Evolutionary conservation across 1,140 invertebrate genomes (phyloP), one percentile per base, ranked within the genome.

Genomic region (Drosophila lacteicornis): DNA sequence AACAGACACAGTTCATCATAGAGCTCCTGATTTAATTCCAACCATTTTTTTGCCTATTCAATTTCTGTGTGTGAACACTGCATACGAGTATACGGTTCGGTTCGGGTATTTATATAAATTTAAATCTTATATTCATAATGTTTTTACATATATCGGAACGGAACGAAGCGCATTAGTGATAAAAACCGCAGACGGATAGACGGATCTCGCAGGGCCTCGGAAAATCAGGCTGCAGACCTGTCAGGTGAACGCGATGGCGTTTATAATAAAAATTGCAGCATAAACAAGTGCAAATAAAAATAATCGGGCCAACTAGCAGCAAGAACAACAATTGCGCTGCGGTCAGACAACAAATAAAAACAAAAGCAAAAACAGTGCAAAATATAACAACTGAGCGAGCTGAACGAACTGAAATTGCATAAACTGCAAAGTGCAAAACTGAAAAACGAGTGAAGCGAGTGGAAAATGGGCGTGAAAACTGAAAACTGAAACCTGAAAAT

Each of bases 261-360:
- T 77, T 78, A 68, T 77, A 77, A 78, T 78, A 78, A 78, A 77
- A 78, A 78, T 77, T 78, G 75, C 75, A 78, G 74, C 63, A 78
- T 78, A 78, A 78, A 78, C 75, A 78, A 78, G 75, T 69, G 63
- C 74, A 78, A 78, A 78, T 78, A 78, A 78, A 73, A 78, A 77
- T 59, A 68, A 60, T 65, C 74, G 56, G 36, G 45, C 25, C 60
- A 51, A 42, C 60, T 56, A 73, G 50, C 25, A 66, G 38, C 49
- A 75, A 56, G 42, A 76, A 59, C 47, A 76, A 76, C 62, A 77
- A 43, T 68, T 36, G 55, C 75, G 60, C 42, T 77, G 75, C 74
- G 75, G 75, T 77, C 62, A 53, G 56, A 42, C 74, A 69, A 69
- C 56, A 69, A 46, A 50, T 42, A 75, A 56, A 36, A 76, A 59